Conservation (phyloP, 2,113 vertebrate species). For the Grammomys dolichurus region DNA sequence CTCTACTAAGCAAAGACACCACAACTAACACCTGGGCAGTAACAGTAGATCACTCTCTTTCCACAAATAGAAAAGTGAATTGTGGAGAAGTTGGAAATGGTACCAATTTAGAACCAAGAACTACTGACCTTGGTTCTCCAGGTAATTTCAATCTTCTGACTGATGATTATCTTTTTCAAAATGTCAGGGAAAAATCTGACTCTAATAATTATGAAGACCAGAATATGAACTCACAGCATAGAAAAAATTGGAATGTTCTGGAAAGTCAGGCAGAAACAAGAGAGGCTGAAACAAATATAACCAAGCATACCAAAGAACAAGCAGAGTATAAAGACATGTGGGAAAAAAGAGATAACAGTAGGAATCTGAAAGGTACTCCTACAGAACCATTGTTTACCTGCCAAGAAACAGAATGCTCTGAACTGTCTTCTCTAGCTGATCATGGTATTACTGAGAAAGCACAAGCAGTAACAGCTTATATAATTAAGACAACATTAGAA, state of each 20-base stretch:
- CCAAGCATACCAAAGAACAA: conserved; percentile 71
- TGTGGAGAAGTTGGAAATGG: conserved; percentile 32
- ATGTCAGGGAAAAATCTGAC: conserved; percentile 66
- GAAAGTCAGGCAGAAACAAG: conserved; percentile 69
- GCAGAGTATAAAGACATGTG: conserved; percentile 63
- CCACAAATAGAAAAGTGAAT: conserved; percentile 10
- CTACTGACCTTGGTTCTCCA: conserved; percentile 46
- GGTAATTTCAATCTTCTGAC: conserved; percentile 63
- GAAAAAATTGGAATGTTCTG: conserved; percentile 69
- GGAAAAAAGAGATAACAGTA: conserved; percentile 51
- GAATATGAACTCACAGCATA: conserved; percentile 46
- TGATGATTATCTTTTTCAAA: conserved; percentile 52
- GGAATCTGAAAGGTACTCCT: conserved; percentile 60
- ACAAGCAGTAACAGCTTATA: conserved; percentile 86
- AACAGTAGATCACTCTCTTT: background rate
- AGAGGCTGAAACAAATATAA: conserved; percentile 37
- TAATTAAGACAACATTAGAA: conserved; percentile 91
- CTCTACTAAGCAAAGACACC: background rate
- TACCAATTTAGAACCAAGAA: background rate
- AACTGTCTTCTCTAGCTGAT: conserved; percentile 85
- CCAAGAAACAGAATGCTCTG: conserved; percentile 83
- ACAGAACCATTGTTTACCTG: conserved; percentile 84
- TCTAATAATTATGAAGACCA: conserved; percentile 58
- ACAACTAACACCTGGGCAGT: background rate
- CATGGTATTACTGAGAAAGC: conserved; percentile 81